phyloP scores from a whole-genome alignment of 2,888 invertebrate species.

The Boloria euphrosyne region DNA sequence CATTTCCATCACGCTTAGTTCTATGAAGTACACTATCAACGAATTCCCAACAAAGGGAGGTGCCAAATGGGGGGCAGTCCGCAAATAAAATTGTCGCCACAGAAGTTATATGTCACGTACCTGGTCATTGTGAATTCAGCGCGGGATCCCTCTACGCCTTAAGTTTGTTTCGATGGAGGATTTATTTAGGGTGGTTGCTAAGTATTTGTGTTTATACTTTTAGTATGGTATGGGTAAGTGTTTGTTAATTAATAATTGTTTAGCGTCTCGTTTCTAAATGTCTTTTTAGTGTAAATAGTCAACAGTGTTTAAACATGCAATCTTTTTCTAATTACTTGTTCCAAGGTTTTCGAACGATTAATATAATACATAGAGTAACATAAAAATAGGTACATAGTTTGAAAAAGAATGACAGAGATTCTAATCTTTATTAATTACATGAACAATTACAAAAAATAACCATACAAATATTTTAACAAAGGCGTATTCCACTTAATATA shows the following conservation, averaged over 20 bases:
- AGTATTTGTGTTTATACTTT: constrained; percentile 29
- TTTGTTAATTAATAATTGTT: no score
- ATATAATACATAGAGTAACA: no score
- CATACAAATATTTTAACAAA: background rate
- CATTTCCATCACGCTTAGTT: constrained; percentile 6
- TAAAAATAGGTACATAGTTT: no score
- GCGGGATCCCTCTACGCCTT: constrained; percentile 50
- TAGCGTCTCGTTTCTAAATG: no score
- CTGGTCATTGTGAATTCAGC: constrained; percentile 68
- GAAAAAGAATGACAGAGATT: no score
- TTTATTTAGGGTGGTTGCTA: constrained; percentile 46
- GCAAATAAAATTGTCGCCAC: constrained; percentile 66
- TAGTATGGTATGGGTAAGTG: no score
- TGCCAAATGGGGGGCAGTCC: constrained; percentile 56
- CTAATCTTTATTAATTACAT: no score
- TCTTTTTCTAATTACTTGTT: no score
- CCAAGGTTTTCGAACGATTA: no score
- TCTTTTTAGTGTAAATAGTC: no score
- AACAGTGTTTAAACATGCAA: no score
- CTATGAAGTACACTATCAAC: constrained; percentile 44
- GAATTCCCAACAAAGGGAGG: constrained; percentile 55
- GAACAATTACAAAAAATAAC: no score
- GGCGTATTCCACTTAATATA: background rate
- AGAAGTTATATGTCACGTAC: constrained; percentile 58
- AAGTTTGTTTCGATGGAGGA: constrained; percentile 66